Evolutionary conservation across 2,888 invertebrate genomes (phyloP).

Genomic region (Microchrysa polita): DNA sequence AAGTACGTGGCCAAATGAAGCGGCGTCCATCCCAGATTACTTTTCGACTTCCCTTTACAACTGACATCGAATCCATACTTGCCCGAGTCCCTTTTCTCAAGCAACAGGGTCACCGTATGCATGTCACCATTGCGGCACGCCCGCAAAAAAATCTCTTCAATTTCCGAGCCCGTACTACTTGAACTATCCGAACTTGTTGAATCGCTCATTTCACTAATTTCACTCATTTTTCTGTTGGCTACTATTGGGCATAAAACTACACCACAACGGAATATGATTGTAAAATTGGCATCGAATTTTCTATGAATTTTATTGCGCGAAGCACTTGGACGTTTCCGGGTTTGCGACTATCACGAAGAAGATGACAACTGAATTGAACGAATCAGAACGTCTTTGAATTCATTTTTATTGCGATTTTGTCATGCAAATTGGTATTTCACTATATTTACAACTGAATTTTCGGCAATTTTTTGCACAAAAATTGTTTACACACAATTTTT

Average conservation of each 20-base stretch:
- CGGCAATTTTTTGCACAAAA: constrained; percentile 5
- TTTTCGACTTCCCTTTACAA: constrained; percentile 73
- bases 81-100: constrained; percentile 66
- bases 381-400: background rate
- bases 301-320: background rate
- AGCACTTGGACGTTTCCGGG: background rate
- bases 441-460: constrained; percentile 18
- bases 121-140: constrained; percentile 72
- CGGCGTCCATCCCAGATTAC: constrained; percentile 75
- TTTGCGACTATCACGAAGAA: background rate
- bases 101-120: constrained; percentile 67
- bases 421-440: background rate
- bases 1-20: constrained; percentile 76
- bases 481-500: constrained; percentile 37
- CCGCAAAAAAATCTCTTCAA: constrained; percentile 70
- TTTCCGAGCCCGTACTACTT: constrained; percentile 58
- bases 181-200: constrained; percentile 49
- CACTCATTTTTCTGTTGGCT: too few species aligned
- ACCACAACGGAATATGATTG: constrained; percentile 3
- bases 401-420: background rate
- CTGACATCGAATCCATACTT: constrained; percentile 70
- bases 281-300: constrained; percentile 11
- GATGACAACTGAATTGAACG: background rate
- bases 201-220: too few species aligned
- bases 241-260: background rate